Evolutionary conservation across 2,888 invertebrate genomes (phyloP).

Genomic region (Rhamnusium bicolor): DNA sequence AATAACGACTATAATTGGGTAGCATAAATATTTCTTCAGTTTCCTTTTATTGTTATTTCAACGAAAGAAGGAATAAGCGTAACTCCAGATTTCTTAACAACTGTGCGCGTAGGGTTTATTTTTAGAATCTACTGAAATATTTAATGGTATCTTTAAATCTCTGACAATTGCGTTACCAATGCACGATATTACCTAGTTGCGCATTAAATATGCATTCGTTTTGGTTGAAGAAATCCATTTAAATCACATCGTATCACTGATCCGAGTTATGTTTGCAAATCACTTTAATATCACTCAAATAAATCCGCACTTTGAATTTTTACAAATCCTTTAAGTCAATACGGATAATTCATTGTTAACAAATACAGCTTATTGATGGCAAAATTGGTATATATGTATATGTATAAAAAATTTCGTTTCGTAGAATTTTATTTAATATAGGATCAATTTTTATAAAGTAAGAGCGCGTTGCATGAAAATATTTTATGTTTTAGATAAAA

Average conservation of each 20-base stretch:
- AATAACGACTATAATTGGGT: too few relatives aligned
- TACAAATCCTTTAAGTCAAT: not conserved
- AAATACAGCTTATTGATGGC: not conserved
- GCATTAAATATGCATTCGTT: constrained; percentile 38
- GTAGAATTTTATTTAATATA: too few relatives aligned
- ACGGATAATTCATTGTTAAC: not conserved
- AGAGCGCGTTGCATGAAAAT: too few relatives aligned
- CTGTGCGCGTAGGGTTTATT: not conserved
- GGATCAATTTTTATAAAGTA: too few relatives aligned
- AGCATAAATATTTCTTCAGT: too few relatives aligned
- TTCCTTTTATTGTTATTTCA: not conserved
- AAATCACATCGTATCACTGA: constrained; percentile 37
- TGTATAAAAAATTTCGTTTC: too few relatives aligned
- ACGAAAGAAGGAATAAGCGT: not conserved
- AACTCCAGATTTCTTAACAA: not conserved
- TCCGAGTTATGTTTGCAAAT: constrained; percentile 15
- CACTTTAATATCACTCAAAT: constrained; percentile 26
- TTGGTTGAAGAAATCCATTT: constrained; percentile 43
- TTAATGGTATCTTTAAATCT: constrained; percentile 1
- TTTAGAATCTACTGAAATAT: not conserved
- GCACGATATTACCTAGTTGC: constrained; percentile 20
- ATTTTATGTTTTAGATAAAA: not conserved
- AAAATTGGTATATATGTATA: too few relatives aligned
- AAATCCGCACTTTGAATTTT: not conserved
- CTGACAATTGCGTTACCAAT: constrained; percentile 19